Evolutionary conservation across 2,113 vertebrate species (phyloP).

Genomic region (Polyodon spathula): DNA sequence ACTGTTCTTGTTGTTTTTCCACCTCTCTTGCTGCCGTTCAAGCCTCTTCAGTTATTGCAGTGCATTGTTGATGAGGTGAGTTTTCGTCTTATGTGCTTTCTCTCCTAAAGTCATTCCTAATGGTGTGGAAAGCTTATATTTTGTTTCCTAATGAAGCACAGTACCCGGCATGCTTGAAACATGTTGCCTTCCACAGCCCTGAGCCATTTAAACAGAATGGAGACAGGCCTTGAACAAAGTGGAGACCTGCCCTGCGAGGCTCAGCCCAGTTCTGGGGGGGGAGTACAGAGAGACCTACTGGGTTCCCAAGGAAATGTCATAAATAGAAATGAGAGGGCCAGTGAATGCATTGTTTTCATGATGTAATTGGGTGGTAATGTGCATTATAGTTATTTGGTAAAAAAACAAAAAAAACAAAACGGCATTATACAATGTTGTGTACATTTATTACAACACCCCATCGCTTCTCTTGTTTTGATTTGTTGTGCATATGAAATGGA

Average conservation of each 20-base stretch:
- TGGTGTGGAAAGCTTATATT: constrained; percentile 99
- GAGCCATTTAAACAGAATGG: constrained; percentile 44
- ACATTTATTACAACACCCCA: no score
- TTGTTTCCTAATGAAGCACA: constrained; percentile 99
- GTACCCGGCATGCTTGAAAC: constrained; percentile 82
- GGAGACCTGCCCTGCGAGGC: background rate
- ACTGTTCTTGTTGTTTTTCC: constrained; percentile 56
- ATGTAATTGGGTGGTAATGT: no score
- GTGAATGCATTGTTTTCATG: no score
- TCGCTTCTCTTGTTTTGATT: no score
- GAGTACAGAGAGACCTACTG: background rate
- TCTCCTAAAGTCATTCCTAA: constrained; percentile 99
- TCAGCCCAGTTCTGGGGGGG: background rate
- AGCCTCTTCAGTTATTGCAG: constrained; percentile 98
- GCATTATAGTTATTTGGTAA: no score
- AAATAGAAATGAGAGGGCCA: background rate
- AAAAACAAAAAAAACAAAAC: no score
- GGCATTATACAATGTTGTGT: no score
- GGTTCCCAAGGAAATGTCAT: background rate
- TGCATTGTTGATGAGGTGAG: constrained; percentile 99
- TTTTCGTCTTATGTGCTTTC: constrained; percentile 98
- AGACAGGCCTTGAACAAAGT: background rate
- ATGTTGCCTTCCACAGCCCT: constrained; percentile 50
- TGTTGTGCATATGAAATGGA: no score
- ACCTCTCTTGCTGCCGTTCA: constrained; percentile 55